Evolutionary conservation across 2,113 vertebrate genomes (phyloP), one percentile per base, ranked within the genome.

Genomic region (Carollia perspicillata): DNA sequence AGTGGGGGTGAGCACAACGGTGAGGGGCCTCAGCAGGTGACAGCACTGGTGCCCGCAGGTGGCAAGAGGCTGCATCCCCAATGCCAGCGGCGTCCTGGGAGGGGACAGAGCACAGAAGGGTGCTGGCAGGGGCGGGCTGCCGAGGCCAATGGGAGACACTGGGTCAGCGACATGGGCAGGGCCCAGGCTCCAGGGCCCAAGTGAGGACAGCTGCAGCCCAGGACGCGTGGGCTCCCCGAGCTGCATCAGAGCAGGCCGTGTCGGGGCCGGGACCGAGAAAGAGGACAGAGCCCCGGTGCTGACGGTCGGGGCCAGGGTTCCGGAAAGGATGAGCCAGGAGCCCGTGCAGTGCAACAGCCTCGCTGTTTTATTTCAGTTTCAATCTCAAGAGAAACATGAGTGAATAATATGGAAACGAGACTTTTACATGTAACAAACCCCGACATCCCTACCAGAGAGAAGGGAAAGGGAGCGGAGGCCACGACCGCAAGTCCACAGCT

Each of bases 311-410:
- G 81, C 65, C n/a, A 88, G 91, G 74, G 60, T 68, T 60, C 40
- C 75, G 0, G 55, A 65, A 84, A 92, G 42, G 85, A 86, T 0
- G 9, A 90, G 58, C 8, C 63, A 84, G 58, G 94, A 84, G 8
- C 77, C 9, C 5, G 3, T 0, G 53, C 13, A 44, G 60, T 0
- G 0, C 0, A 35, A 0, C 0, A 11, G 35, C 12, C 26, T 33
- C 10, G 6, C 30, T 3, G 0, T 0, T 42, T 96, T 94, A 86
- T 86, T 93, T 66, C 37, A 33, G 37, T 10, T 55, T 42, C 20
- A 71, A 49, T 58, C 74, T 94, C 58, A 12, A 13, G 22, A 60
- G 28, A 91, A 80, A 37, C 35, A 22, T 0, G 23, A 33, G 17
- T 13, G n/a, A 16, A 13, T 2, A 0, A 14, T 8, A n/a, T 0